These are phyloP conservation scores for Pyrgilauda ruficollis DNA, from an alignment of 2,113 vertebrate genomes.

Conservation along the genomic window DNA sequence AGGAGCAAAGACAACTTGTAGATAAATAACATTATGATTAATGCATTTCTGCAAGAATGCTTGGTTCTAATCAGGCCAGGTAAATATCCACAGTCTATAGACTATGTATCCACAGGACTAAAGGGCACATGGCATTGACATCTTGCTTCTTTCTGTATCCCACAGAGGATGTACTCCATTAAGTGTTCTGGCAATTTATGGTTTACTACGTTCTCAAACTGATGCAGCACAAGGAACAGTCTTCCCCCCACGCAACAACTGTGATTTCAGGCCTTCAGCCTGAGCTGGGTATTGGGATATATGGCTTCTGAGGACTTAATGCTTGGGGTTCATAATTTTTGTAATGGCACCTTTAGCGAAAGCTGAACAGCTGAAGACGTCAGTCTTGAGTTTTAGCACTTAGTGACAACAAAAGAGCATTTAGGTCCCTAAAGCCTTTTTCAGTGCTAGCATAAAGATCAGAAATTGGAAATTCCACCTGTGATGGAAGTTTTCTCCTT, in stretches of 20 bases:
- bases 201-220: not conserved
- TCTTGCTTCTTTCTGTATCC: not conserved
- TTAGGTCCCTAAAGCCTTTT: not conserved
- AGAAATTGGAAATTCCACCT: not conserved
- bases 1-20: not conserved
- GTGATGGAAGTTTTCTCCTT: not conserved
- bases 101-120: not conserved
- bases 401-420: not conserved
- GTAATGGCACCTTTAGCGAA: not conserved
- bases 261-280: not conserved
- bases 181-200: not conserved
- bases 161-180: not conserved
- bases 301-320: not conserved
- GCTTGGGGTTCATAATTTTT: not conserved
- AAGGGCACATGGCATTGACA: not conserved
- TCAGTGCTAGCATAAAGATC: not conserved
- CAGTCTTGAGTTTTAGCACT: not conserved
- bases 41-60: not conserved
- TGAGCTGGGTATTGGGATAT: not conserved
- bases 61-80: not conserved
- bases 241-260: not conserved
- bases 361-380: not conserved
- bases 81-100: not conserved
- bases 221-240: not conserved
- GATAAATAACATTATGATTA: not conserved